phyloP scores from a whole-genome alignment of 1,140 invertebrate species.

The Proales similis region DNA sequence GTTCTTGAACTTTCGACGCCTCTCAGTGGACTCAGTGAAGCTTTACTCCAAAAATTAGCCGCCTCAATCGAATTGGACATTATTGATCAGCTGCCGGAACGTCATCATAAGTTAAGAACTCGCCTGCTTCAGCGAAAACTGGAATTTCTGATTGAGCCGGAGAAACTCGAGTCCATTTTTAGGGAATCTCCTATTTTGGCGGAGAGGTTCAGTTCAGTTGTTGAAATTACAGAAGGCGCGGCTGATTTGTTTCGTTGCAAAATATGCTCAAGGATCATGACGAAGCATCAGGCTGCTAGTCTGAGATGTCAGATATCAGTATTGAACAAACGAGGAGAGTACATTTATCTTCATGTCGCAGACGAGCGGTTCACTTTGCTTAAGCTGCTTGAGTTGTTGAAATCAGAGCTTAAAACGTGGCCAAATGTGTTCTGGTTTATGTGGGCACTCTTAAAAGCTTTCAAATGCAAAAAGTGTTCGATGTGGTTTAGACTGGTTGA shows the following conservation, averaged over 20 bases:
- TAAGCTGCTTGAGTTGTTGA: constrained; percentile 65
- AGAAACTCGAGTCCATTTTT: constrained; percentile 65
- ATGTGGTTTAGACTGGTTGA: constrained; percentile 29
- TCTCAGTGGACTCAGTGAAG: constrained; percentile 72
- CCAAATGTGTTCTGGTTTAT: constrained; percentile 76
- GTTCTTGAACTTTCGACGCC: constrained; percentile 69
- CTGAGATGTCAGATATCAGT: constrained; percentile 21
- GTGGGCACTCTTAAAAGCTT: constrained; percentile 58
- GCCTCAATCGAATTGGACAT: constrained; percentile 63
- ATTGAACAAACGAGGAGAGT: constrained; percentile 30
- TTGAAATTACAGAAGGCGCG: constrained; percentile 56
- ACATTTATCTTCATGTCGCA: constrained; percentile 51
- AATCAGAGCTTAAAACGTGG: constrained; percentile 69
- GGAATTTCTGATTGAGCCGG: constrained; percentile 63
- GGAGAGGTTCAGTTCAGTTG: constrained; percentile 60
- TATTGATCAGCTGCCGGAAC: constrained; percentile 67
- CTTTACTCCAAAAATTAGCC: constrained; percentile 62
- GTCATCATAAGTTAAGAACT: constrained; percentile 73
- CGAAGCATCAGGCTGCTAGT: constrained; percentile 21
- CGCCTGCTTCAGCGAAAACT: constrained; percentile 73
- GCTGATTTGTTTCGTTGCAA: constrained; percentile 29
- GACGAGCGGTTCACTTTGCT: constrained; percentile 69
- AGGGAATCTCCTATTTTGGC: constrained; percentile 59
- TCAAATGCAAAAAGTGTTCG: constrained; percentile 33
- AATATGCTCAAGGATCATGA: constrained; percentile 24